These are phyloP conservation scores for Fulmarus glacialis DNA, from an alignment of 2,113 vertebrate genomes.

Conservation along the genomic window DNA sequence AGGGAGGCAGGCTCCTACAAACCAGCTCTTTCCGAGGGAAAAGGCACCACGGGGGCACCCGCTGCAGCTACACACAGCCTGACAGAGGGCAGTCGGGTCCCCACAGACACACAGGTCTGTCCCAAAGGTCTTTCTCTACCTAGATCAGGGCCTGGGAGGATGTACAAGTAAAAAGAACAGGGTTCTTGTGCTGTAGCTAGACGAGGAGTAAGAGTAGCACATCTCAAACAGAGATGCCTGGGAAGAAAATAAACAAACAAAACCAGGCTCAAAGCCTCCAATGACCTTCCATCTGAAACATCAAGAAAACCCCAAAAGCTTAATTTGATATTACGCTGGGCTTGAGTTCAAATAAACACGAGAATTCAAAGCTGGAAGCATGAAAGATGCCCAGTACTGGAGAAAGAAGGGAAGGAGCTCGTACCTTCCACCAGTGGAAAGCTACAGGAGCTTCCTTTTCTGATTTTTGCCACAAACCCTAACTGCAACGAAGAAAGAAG, in stretches of 20 bases:
- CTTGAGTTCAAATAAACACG: background rate
- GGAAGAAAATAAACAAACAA: constrained; percentile 19
- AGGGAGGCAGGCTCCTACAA: background rate
- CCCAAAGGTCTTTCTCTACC: background rate
- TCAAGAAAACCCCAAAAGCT: constrained; percentile 3
- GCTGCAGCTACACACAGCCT: background rate
- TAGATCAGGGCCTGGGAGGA: background rate
- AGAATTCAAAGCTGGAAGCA: constrained; percentile 8
- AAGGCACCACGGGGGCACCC: rapidly evolving
- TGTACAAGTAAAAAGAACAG: background rate
- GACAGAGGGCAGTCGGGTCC: rapidly evolving
- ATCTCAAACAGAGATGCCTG: background rate
- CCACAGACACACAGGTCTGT: background rate
- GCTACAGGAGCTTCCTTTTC: background rate
- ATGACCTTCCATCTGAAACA: background rate
- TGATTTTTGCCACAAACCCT: background rate
- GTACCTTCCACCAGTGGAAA: background rate
- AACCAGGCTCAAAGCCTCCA: background rate
- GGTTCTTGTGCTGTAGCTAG: too few relatives aligned
- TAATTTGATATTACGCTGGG: background rate
- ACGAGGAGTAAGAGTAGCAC: too few relatives aligned
- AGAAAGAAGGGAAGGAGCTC: background rate
- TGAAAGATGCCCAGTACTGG: background rate
- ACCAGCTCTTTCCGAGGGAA: background rate
- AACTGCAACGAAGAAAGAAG: background rate